Percentiles rank a stretch among this genome's conserved stretches.
Evolutionary conservation across 2,113 vertebrate genomes (phyloP).

Genomic region (Vombatus ursinus): DNA sequence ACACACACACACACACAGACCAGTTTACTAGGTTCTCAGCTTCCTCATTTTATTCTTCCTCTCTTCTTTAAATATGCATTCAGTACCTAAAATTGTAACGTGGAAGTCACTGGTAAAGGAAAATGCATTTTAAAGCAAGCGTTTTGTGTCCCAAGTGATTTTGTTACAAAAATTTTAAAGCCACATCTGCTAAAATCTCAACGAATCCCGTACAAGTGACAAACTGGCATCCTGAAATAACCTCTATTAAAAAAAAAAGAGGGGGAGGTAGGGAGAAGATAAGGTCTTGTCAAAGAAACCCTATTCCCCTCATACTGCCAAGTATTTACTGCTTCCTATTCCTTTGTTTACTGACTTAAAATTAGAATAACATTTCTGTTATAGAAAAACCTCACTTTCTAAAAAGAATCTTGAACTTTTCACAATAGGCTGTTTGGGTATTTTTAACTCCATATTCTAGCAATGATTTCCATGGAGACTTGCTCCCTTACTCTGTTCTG

Average conservation of each 20-base stretch:
- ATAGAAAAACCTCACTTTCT: background rate
- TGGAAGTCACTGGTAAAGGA: conserved; percentile 59
- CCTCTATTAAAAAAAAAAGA: conserved; percentile 6
- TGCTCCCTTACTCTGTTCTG: conserved; percentile 60
- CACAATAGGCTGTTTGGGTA: background rate
- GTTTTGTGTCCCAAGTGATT: background rate
- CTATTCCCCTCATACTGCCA: background rate
- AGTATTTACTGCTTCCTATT: conserved; percentile 45
- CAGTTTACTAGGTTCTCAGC: background rate
- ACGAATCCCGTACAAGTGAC: conserved; percentile 66
- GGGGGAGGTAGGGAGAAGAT: background rate
- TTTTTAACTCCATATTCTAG: background rate
- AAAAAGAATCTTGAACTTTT: background rate
- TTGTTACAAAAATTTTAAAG: conserved; percentile 52
- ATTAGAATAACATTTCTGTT: background rate
- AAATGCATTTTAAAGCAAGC: conserved; percentile 54
- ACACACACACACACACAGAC: no score
- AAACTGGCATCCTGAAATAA: conserved; percentile 63
- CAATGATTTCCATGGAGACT: conserved; percentile 18
- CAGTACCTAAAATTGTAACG: conserved; percentile 68
- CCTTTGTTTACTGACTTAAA: conserved; percentile 12
- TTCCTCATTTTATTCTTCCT: conserved; percentile 61
- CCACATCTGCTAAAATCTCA: conserved; percentile 66
- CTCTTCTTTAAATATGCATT: conserved; percentile 60
- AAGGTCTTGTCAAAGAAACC: background rate